phyloP scores from a whole-genome alignment of 1,140 invertebrate genomes.

The Polypedilum vanderplanki region DNA sequence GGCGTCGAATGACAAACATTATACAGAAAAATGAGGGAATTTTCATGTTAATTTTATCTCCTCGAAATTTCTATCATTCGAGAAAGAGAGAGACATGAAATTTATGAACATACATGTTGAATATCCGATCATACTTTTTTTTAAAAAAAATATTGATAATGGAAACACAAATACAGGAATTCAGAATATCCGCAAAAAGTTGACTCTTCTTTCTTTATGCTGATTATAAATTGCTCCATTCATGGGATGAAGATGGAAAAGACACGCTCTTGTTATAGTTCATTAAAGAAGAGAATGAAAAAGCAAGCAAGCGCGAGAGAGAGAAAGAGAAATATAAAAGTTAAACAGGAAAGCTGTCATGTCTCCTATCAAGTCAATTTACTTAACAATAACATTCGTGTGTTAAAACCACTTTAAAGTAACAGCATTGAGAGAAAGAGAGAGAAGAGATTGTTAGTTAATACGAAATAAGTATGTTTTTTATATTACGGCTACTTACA shows the following conservation, averaged over 20 bases:
- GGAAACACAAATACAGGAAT: background rate
- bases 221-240: background rate
- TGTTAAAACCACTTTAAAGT: no score
- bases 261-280: background rate
- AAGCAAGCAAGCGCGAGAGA: background rate
- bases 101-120: no score
- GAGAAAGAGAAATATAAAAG: background rate
- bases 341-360: conserved; percentile 1
- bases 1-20: background rate
- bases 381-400: conserved; percentile 7
- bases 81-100: no score
- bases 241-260: background rate
- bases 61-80: no score
- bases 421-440: background rate
- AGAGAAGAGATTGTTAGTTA: background rate
- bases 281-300: background rate
- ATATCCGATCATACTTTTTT: no score
- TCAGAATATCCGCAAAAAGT: background rate
- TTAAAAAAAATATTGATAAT: background rate
- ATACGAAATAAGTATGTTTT: no score
- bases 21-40: background rate
- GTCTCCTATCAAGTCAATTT: conserved; percentile 7
- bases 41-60: background rate
- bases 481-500: background rate
- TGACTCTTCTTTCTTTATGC: background rate